Evolutionary conservation across 2,797 vertebrate genomes (phyloP), one percentile per base, ranked within the genome.

Genomic region (Danio kyathit): DNA sequence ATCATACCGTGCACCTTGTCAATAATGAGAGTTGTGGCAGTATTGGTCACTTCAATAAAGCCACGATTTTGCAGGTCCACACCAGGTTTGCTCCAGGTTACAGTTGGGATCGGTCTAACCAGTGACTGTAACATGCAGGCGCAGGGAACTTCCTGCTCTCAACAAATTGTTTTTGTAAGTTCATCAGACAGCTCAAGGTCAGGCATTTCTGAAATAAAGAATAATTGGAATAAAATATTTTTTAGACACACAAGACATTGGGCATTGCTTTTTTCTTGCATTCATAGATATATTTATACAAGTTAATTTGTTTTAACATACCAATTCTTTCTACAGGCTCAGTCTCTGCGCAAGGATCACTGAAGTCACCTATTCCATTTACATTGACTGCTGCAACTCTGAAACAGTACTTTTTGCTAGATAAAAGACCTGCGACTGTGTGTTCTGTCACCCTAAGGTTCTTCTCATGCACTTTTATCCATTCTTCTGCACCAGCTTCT

Each of bases 1-100:
- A 0, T 99, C 98, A 0, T 99, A 99, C 60, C 98, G 96, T 99
- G 96, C 38, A 98, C 97, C 91, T 97, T 98, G 84, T 99, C 98
- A 77, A 99, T 95, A 57, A 97, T 96, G 73, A 99, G 95, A 46
- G 96, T 94, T 75, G 96, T 97, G 74, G 96, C 96, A 49, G 93
- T 96, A 83, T 91, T 95, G 6, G 94, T 98, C 84, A 95, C 95
- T 87, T 99, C 98, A 80, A 99, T 98, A 88, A 99, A 97, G 69
- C 94, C 97, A 88, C 97, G 95, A 86, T 91, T 97, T 67, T 95
- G 91, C 54, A 99, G 96, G 89, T 99, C 96, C 59, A 97, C 90
- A 46, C 92, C 97, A 66, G 96, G 89, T 86, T 99, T 99, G 90
- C 89, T 97, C 98, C 98, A 99, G 1, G 94, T 96, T 86, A 99